Evolutionary conservation across 2,888 invertebrate species (phyloP).

Genomic region (Drosophila niveifrons): DNA sequence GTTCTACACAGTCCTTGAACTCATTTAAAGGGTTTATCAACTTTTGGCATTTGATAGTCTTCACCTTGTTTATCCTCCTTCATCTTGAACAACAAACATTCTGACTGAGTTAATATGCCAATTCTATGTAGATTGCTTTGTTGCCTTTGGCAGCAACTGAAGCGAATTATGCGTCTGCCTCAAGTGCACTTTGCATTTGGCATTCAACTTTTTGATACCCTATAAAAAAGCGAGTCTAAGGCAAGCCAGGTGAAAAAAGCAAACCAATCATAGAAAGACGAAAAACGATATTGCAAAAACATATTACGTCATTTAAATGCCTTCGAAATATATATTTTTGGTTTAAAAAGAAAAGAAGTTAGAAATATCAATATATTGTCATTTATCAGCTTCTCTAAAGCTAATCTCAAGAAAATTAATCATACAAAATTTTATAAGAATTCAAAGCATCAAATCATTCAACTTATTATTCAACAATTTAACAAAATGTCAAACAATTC

Average conservation of each 20-base stretch:
- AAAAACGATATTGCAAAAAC: not conserved
- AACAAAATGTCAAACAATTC: too few species aligned
- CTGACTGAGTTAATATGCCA: slow-evolving; percentile 4
- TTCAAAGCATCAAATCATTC: too few species aligned
- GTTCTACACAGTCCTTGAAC: slow-evolving; percentile 17
- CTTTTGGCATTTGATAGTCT: slow-evolving; percentile 45
- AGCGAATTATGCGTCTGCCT: slow-evolving; percentile 71
- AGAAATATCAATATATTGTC: too few species aligned
- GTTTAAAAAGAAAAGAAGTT: too few species aligned
- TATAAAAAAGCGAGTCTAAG: not conserved
- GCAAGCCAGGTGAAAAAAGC: too few species aligned
- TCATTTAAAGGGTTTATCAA: slow-evolving; percentile 46
- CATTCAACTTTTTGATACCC: slow-evolving; percentile 40
- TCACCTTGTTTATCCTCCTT: slow-evolving; percentile 49
- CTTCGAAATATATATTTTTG: too few species aligned
- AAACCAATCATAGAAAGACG: not conserved
- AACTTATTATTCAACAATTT: too few species aligned
- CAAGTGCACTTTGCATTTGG: slow-evolving; percentile 63
- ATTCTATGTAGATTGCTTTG: slow-evolving; percentile 28
- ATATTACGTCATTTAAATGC: too few species aligned
- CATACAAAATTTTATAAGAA: too few species aligned
- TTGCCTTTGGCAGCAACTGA: slow-evolving; percentile 69
- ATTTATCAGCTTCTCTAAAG: too few species aligned
- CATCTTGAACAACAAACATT: slow-evolving; percentile 34
- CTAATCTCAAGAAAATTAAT: too few species aligned